Conservation (phyloP, 2,113 vertebrate species). For the Mystacornis crossleyi region DNA sequence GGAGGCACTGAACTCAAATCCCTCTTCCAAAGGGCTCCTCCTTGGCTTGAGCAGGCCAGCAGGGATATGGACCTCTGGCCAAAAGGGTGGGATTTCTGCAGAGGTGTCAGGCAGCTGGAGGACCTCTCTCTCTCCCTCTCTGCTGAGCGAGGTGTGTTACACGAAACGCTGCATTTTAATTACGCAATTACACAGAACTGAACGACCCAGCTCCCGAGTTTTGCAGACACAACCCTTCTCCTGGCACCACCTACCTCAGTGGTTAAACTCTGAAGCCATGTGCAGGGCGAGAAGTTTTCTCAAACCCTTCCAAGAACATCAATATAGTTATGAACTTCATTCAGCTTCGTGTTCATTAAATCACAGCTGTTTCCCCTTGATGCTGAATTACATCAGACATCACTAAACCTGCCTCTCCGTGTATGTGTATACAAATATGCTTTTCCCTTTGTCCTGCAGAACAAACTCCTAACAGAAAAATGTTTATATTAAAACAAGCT, state of each 20-base stretch:
- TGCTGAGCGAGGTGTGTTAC: neutral
- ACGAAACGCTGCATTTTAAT: neutral
- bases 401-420: neutral
- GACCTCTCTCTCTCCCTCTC: neutral
- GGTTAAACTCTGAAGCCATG: neutral
- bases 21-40: neutral
- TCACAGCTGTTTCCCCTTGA: constrained; percentile 6
- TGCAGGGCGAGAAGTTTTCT: neutral
- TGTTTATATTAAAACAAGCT: neutral
- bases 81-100: neutral
- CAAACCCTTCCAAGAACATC: neutral
- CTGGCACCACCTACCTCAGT: neutral
- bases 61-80: accelerated
- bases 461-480: neutral
- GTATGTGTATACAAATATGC: neutral
- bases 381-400: neutral
- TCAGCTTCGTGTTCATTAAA: neutral
- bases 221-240: neutral
- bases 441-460: constrained; percentile 18
- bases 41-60: neutral
- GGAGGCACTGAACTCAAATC: neutral
- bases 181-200: neutral
- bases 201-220: neutral
- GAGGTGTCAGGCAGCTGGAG: neutral
- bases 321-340: neutral